Base-by-base conservation (phyloP, 1,140 invertebrate species). In the Nomia melanderi region DNA sequence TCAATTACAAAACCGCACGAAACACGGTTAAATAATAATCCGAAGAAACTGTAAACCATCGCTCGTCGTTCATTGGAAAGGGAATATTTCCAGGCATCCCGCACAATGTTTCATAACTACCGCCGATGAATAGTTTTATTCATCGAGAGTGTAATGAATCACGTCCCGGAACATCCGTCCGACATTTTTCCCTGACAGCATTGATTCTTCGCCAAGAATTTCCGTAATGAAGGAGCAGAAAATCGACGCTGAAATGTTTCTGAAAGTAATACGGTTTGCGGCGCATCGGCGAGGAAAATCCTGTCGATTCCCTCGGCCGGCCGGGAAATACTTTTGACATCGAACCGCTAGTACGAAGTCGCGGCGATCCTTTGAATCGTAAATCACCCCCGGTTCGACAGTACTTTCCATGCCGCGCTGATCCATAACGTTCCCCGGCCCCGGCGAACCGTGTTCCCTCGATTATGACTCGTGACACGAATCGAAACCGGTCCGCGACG, bases 391-490 rank as follows among this genome's bases (percentile, higher is more conserved):
- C 33, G 9, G 39, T 33, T 36, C 59, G 17, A 66, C 27, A 27
- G 41, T 47, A 54, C 31, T 17, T 50, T 41, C 53, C 44, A 36
- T 56, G 29, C 29, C 29, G 9, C 44, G 77, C 41, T 56, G 29
- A 81, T 54, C 47, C 23, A 74, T 47, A 60, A 71, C 59, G 23
- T 27, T 17, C n/a, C 54, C 23, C 23, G 41, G 9, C 5, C 20
- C 41, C 54, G 64, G 73, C 77, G 64, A 73, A 73, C n/a, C 60
- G 53, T 59, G 63, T 50, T 57, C 36, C 27, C 44, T 12, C 33
- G 60, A 71, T 83, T 77, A 69, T 65, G 83, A 79, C 41, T 25
- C 65, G 50, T 23, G 63, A 27, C 76, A 67, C 70, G 75, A 77
- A 67, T 59, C 41, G 59, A 57, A 67, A 39, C 59, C 20, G 54